These are phyloP conservation scores for Cyrtodaria siliqua DNA, from an alignment of 2,888 invertebrate species.

Conservation along the genomic window DNA sequence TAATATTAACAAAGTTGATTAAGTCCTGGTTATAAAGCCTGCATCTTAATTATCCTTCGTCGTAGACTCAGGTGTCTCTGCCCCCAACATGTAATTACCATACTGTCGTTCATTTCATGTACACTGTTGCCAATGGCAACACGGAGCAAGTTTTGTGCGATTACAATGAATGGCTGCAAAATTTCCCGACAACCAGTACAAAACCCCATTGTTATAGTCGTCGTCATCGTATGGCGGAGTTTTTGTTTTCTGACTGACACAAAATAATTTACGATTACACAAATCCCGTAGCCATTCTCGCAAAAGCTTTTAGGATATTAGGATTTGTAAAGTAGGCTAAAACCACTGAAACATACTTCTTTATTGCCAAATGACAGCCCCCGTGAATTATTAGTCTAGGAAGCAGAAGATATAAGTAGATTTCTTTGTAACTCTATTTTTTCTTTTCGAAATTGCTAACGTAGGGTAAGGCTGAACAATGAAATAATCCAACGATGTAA, in stretches of 20 bases:
- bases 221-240: conserved; percentile 11
- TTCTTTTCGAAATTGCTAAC: no score
- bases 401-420: not conserved
- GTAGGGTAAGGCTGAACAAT: no score
- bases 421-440: not conserved
- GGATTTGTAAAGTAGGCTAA: conserved; percentile 12
- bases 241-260: conserved; percentile 27
- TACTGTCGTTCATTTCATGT: conserved; percentile 26
- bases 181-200: conserved; percentile 29
- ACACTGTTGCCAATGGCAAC: conserved; percentile 40
- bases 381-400: conserved; percentile 22
- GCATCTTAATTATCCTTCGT: not conserved
- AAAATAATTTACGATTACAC: conserved; percentile 36
- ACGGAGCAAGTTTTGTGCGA: conserved; percentile 19
- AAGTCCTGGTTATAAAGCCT: not conserved
- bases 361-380: conserved; percentile 28
- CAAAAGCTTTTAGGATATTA: conserved; percentile 33
- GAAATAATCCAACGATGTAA: no score
- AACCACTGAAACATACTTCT: conserved; percentile 27
- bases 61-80: conserved; percentile 36
- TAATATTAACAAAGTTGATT: not conserved
- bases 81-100: conserved; percentile 41
- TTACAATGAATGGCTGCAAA: conserved; percentile 28
- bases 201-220: conserved; percentile 21
- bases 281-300: conserved; percentile 3